Base-by-base conservation (phyloP, 2,113 vertebrate species). In the Caranx melampygus region DNA sequence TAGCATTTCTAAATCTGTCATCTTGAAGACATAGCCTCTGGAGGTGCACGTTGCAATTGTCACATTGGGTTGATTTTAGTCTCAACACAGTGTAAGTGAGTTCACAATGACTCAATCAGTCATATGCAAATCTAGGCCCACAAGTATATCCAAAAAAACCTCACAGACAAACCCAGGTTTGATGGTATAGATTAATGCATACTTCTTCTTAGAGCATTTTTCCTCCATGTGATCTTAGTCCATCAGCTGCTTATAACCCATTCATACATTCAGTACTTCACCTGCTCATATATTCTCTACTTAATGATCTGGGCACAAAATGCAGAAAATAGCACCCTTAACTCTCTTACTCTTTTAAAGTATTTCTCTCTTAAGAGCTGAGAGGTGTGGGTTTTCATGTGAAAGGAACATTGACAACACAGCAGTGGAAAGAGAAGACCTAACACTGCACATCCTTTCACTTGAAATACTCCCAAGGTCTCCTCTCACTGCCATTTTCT, bases 401-500 rank as follows among this genome's bases (percentile, higher is more conserved):
- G 18, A 57, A 34, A 55, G 20, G 15, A 54, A 60, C 15, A n/a
- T 16, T 5, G 20, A 37, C n/a, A 65, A 31, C 16, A 21, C 7
- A 63, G 16, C 54, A 77, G 44, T 31, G 3, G 20, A 37, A 35
- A 61, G 15, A 69, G 6, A 51, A 7, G 55, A 75, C 4, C 31
- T 16, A 35, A 52, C 34, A 37, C 31, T 10, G 9, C 21, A 45
- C 47, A 9, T 70, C 49, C 44, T 67, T 66, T 82, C 55, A 51
- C 40, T 47, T 67, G 2, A 72, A 60, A 66, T 18, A 57, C 40
- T 12, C 55, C 44, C 15, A 55, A 49, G 81, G 37, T 74, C 49
- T 62, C 34, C 57, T 74, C 61, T 59, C 20, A 31, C 26, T 51
- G 37, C 40, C 72, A 60, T 68, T 81, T 81, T 69, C 52, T 69